Conservation (phyloP, 2,888 invertebrate species). For the Orchesellides sinensis region DNA sequence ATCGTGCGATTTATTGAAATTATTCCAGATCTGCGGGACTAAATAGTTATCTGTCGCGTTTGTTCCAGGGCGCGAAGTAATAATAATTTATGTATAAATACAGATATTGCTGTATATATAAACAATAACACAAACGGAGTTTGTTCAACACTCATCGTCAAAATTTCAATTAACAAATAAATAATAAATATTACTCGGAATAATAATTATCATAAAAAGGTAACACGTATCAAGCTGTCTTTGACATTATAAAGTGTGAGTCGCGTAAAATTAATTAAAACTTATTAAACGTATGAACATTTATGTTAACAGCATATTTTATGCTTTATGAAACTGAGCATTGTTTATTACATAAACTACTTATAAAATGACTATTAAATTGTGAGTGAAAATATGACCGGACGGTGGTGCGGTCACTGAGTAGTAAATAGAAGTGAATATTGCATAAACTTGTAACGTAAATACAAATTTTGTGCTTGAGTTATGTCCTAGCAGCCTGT, state of each 20-base stretch:
- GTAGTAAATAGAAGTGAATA: slow-evolving; percentile 41
- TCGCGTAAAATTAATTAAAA: slow-evolving; percentile 13
- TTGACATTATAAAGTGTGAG: slow-evolving; percentile 1
- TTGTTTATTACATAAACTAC: slow-evolving; percentile 25
- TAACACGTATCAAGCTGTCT: slow-evolving; percentile 39
- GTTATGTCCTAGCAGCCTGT: slow-evolving; percentile 30
- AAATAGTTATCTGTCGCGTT: slow-evolving; percentile 3
- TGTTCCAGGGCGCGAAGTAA: slow-evolving; percentile 5
- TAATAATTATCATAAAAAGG: slow-evolving; percentile 4
- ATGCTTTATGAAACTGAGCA: slow-evolving; percentile 30
- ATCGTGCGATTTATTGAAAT: background rate
- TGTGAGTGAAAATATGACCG: slow-evolving; percentile 49
- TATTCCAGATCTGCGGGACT: slow-evolving; percentile 59
- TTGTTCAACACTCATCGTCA: slow-evolving; percentile 14
- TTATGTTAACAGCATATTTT: background rate
- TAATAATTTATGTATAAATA: background rate
- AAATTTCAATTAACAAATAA: background rate
- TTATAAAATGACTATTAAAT: slow-evolving; percentile 55
- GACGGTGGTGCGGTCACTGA: slow-evolving; percentile 50
- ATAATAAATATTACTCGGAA: background rate
- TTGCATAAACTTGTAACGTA: slow-evolving; percentile 23
- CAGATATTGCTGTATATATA: too few relatives aligned
- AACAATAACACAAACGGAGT: background rate
- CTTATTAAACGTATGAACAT: background rate
- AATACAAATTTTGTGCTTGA: slow-evolving; percentile 27